phyloP scores from a whole-genome alignment of 2,888 invertebrate species.

The Sympetrum striolatum region DNA sequence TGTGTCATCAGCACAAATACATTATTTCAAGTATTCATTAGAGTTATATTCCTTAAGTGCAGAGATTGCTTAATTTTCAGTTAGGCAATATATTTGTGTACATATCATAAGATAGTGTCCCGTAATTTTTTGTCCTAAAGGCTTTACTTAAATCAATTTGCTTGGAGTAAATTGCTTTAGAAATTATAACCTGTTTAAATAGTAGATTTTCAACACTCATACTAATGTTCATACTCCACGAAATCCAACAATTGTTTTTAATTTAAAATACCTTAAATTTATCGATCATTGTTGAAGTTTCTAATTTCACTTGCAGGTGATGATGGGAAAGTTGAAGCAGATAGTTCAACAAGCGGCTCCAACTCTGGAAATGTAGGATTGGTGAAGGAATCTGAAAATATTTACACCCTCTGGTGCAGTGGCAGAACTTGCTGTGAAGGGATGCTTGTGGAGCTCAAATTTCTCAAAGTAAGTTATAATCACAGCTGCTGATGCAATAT shows the following conservation, averaged over 20 bases:
- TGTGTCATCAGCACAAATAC: too few species aligned
- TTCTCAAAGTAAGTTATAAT: constrained; percentile 74
- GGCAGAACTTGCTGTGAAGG: constrained; percentile 95
- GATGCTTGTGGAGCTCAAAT: constrained; percentile 92
- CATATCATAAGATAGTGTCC: too few species aligned
- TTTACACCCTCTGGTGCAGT: constrained; percentile 95
- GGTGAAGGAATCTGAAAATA: constrained; percentile 92
- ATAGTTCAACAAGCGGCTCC: constrained; percentile 55
- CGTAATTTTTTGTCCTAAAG: background rate
- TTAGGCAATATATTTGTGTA: background rate
- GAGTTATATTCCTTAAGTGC: background rate
- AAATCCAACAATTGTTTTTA: background rate
- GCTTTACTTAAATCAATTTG: background rate
- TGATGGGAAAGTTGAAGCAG: constrained; percentile 74
- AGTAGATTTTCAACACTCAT: background rate
- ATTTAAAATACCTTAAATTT: background rate
- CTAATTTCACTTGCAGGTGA: constrained; percentile 67
- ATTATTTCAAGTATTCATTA: too few species aligned
- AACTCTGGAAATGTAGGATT: constrained; percentile 62
- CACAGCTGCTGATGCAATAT: background rate
- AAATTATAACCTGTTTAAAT: background rate
- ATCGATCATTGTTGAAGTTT: background rate
- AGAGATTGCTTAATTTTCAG: background rate
- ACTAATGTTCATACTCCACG: background rate
- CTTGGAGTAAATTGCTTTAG: background rate